Evolutionary conservation across 2,797 vertebrate genomes (phyloP), one percentile per base, ranked within the genome.

Genomic region (Pangasius larnaudii): DNA sequence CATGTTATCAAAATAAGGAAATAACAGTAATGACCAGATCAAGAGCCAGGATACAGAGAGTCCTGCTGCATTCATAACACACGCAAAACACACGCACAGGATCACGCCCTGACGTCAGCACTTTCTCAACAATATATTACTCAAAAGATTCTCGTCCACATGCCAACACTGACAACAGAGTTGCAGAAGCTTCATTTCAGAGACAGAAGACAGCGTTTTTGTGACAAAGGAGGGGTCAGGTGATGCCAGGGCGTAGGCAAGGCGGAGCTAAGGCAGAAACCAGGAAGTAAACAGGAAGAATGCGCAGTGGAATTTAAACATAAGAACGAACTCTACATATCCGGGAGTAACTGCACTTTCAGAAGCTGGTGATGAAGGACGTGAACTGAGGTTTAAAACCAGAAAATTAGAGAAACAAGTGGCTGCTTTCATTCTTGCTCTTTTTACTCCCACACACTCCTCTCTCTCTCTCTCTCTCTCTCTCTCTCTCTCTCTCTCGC

Each of bases 331-430:
- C 39, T 74, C 67, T n/a, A 6, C 14, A 7, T 36, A 8, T 18
- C 65, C 13, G 3, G 4, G 39, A 39, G 33, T 22, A 10, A 22
- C 22, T 22, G 33, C 2, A 33, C 9, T 71, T 11, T 42, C 5
- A 46, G 42, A 27, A 24, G 22, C 10, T 46, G 39, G 46, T 74
- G 10, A 74, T 74, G 65, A 69, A 69, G 30, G 33, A 36, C 24
- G 71, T 42, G 71, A 72, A 42, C 1, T 5, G 8, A 72, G 7
- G 13, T 77, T 77, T 49, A 49, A 53, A 78, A 79, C 3, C 8
- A 30, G 30, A 51, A n/a, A 22, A 56, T 79, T 77, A 14, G 30
- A 79, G 53, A 80, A 80, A 80, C 53, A 36, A 80, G 53, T 80
- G n/a, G 16, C 49, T 78, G 16, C 53, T 14, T 58, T 59, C 36